Evolutionary conservation across 2,797 vertebrate species (phyloP).

Genomic region (Hoplostethus atlanticus): DNA sequence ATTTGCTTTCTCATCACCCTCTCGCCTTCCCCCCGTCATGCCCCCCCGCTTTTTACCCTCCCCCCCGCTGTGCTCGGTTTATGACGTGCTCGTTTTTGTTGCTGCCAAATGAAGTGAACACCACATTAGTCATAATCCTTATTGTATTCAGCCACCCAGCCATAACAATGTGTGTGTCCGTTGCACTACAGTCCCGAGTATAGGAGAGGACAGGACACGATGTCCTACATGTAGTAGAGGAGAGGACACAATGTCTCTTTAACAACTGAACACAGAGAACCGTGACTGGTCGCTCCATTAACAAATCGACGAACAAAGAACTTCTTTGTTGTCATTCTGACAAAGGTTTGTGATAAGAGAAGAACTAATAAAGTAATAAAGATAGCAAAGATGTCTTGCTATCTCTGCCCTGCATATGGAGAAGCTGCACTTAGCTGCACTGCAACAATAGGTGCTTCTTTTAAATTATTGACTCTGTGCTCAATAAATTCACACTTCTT

Average conservation of each 20-base stretch:
- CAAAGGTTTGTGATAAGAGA: too few relatives aligned
- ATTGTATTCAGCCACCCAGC: slow-evolving; percentile 49
- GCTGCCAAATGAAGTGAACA: slow-evolving; percentile 70
- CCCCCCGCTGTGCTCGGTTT: slow-evolving; percentile 33
- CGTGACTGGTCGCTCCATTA: background rate
- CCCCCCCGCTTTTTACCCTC: slow-evolving; percentile 3
- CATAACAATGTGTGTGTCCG: background rate
- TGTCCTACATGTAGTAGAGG: background rate
- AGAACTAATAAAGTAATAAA: background rate
- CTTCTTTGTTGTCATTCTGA: background rate
- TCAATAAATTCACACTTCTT: background rate
- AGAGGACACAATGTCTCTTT: background rate
- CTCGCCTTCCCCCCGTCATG: background rate
- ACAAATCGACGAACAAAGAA: background rate
- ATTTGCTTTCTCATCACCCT: slow-evolving; percentile 7
- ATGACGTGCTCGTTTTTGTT: slow-evolving; percentile 59
- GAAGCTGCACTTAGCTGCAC: too few relatives aligned
- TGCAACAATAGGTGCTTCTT: too few relatives aligned
- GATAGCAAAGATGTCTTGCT: background rate
- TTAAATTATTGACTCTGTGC: background rate
- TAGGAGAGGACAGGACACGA: slow-evolving; percentile 2
- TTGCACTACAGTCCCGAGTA: slow-evolving; percentile 1
- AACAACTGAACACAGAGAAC: background rate
- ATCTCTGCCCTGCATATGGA: background rate
- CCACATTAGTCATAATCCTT: slow-evolving; percentile 59